phyloP scores from a whole-genome alignment of 2,888 invertebrate genomes.

The Trissonchulus latispiculum region DNA sequence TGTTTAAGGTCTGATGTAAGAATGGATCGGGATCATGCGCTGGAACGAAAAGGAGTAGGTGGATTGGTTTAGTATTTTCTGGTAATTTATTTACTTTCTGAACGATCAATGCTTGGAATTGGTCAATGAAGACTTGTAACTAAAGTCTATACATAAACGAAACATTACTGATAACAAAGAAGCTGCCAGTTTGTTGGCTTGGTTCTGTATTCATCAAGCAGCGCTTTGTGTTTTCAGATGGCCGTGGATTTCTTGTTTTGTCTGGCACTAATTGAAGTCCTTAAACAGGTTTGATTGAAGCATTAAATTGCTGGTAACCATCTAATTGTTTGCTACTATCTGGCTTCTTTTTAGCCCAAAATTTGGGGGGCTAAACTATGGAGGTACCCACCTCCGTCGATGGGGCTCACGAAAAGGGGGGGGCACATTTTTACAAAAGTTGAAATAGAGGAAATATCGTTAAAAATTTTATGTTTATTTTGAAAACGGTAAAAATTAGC shows the following conservation, averaged over 20 bases:
- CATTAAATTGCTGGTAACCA: too few relatives aligned
- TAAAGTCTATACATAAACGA: too few relatives aligned
- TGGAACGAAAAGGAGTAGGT: constrained; percentile 69
- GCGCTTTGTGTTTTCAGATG: constrained; percentile 49
- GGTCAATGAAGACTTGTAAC: too few relatives aligned
- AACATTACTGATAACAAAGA: too few relatives aligned
- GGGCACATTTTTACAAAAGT: too few relatives aligned
- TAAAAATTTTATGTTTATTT: too few relatives aligned
- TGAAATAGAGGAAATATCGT: too few relatives aligned
- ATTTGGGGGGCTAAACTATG: neutral
- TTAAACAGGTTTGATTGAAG: constrained; percentile 70
- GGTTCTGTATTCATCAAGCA: constrained; percentile 4
- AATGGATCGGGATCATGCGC: constrained; percentile 63
- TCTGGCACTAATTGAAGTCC: constrained; percentile 87
- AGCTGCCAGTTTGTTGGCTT: constrained; percentile 11
- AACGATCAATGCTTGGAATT: too few relatives aligned
- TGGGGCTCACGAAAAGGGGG: too few relatives aligned
- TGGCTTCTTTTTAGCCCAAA: neutral
- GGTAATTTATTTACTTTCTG: too few relatives aligned
- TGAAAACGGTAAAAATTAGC: too few relatives aligned
- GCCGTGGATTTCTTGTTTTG: constrained; percentile 98
- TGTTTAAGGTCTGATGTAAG: constrained; percentile 25
- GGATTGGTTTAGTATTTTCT: constrained; percentile 11
- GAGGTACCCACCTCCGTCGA: too few relatives aligned
- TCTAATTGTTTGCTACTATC: neutral